Evolutionary conservation across 2,888 invertebrate genomes (phyloP).

Genomic region (Drosophila ustulata): DNA sequence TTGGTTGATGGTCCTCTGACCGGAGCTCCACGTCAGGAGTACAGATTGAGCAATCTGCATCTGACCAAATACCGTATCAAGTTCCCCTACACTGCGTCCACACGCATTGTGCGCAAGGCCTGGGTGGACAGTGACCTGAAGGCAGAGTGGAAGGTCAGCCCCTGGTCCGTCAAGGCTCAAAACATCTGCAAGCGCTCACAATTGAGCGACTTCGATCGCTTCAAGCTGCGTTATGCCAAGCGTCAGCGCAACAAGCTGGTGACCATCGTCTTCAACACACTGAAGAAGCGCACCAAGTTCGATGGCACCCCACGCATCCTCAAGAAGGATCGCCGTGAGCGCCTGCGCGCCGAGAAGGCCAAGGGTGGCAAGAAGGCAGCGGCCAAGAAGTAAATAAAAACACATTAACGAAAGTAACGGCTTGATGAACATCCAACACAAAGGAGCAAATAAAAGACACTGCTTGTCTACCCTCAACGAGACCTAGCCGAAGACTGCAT

Average conservation of each 20-base stretch:
- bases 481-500: too few species aligned
- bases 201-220: slow-evolving; percentile 97
- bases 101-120: slow-evolving; percentile 94
- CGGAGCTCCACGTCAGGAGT: slow-evolving; percentile 91
- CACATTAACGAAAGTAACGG: slow-evolving; percentile 73
- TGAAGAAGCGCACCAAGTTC: slow-evolving; percentile 89
- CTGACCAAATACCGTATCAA: slow-evolving; percentile 96
- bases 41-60: slow-evolving; percentile 95
- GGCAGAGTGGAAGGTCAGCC: slow-evolving; percentile 94
- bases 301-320: slow-evolving; percentile 86
- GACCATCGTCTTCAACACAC: slow-evolving; percentile 90
- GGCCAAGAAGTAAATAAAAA: slow-evolving; percentile 85
- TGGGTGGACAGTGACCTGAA: slow-evolving; percentile 94
- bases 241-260: slow-evolving; percentile 93
- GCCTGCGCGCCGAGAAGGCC: slow-evolving; percentile 83
- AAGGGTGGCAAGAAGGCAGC: slow-evolving; percentile 84
- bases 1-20: slow-evolving; percentile 96
- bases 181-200: slow-evolving; percentile 93
- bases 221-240: slow-evolving; percentile 96
- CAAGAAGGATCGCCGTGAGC: slow-evolving; percentile 84
- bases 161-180: slow-evolving; percentile 96
- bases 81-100: slow-evolving; percentile 94
- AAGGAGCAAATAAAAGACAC: slow-evolving; percentile 73
- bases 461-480: too few species aligned
- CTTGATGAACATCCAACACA: slow-evolving; percentile 74